phyloP scores from a whole-genome alignment of 2,888 invertebrate genomes.

The Temnothorax unifasciatus region DNA sequence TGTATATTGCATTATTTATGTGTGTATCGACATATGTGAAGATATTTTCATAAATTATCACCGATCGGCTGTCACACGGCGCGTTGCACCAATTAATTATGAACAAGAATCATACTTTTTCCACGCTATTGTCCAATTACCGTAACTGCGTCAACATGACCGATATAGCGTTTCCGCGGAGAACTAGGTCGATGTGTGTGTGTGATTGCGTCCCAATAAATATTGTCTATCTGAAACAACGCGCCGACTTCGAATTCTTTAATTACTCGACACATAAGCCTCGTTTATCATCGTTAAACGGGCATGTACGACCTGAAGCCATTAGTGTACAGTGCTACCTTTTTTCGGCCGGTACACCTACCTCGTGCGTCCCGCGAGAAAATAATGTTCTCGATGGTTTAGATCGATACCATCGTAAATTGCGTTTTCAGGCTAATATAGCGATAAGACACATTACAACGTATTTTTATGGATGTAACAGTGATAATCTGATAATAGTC shows the following conservation, averaged over 20 bases:
- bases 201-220: constrained; percentile 69
- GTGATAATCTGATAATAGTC: constrained; percentile 3
- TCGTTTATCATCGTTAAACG: constrained; percentile 79
- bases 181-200: constrained; percentile 31
- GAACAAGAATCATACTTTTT: constrained; percentile 66
- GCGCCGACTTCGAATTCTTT: constrained; percentile 76
- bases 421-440: constrained; percentile 32
- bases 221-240: constrained; percentile 58
- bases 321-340: constrained; percentile 68
- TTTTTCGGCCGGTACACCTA: constrained; percentile 52
- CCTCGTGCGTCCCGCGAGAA: constrained; percentile 63
- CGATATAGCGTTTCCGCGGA: constrained; percentile 59
- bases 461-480: constrained; percentile 11
- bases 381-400: constrained; percentile 69
- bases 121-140: constrained; percentile 69
- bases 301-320: constrained; percentile 68
- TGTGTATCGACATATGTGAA: background rate
- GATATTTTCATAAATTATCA: constrained; percentile 38
- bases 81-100: constrained; percentile 69
- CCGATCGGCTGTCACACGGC: constrained; percentile 12
- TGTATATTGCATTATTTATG: constrained; percentile 26
- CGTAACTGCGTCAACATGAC: constrained; percentile 69
- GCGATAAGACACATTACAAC: constrained; percentile 15
- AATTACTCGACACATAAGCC: constrained; percentile 75
- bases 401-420: constrained; percentile 66